Evolutionary conservation across 1,140 invertebrate genomes (phyloP), one percentile per base, ranked within the genome.

Genomic region (Limonius californicus): DNA sequence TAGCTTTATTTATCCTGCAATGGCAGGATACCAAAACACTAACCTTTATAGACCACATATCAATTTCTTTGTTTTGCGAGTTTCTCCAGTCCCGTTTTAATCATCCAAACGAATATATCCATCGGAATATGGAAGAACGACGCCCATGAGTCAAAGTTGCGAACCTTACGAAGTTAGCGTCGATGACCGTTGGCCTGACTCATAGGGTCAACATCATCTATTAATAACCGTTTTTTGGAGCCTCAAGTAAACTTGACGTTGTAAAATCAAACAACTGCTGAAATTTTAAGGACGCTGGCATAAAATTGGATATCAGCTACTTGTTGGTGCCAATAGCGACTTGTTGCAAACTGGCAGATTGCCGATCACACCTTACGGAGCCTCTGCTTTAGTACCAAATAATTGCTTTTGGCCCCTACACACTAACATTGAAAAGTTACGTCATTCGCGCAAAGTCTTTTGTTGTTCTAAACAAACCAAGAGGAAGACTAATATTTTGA

Each of bases 281-380:
- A 50, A 50, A 18, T 50, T 50, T 19, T 18, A 50, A 50, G 16
- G 45, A 50, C 14, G 16, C 7, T 3, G 9, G 20, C 45, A 50
- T 50, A 50, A 50, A 50, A 19, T 19, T 50, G 45, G 16, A 14
- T 18, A 55, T 32, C 21, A 19, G 53, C 53, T 55, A 55, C 53
- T 55, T 55, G 53, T 55, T 55, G 60, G 57, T 32, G 62, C 21
- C 42, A 62, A 65, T 65, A 53, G 66, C 69, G 60, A 71, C 69
- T 71, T 71, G 69, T 71, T 71, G 68, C 54, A 32, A 68, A 65
- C 66, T 72, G 70, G 70, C 69, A 65, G 43, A 35, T 21, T 68
- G 70, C 70, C 70, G 65, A 69, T 70, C 59, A 64, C 70, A 72
- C 70, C 68, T 69, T 69, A 69, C 63, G 50, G 63, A 61, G 65